Conservation (phyloP, 53 echinoderm and acorn worm genomes). For the Paelopatides confundens region DNA sequence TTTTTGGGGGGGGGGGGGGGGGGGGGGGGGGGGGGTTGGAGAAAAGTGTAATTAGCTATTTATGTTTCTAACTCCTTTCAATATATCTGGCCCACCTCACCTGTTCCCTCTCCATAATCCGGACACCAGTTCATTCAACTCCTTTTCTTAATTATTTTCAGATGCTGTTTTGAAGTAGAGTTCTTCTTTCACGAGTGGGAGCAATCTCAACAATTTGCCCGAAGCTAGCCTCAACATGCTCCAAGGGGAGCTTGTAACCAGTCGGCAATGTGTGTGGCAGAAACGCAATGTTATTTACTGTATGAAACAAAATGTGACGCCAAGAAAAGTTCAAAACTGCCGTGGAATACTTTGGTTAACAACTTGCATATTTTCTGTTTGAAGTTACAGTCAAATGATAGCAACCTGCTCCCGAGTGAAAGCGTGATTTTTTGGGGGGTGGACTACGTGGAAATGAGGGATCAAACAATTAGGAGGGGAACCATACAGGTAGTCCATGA, state of each 20-base stretch:
- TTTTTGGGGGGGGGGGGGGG: too few relatives aligned
- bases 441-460: not conserved
- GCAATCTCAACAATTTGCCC: conserved; percentile 5
- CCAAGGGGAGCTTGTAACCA: not conserved
- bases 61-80: too few relatives aligned
- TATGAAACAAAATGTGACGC: not conserved
- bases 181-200: not conserved
- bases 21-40: too few relatives aligned
- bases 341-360: not conserved
- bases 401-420: not conserved
- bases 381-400: not conserved
- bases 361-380: not conserved
- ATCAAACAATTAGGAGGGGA: not conserved
- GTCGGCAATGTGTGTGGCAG: not conserved
- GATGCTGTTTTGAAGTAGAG: conserved; percentile 34
- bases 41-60: too few relatives aligned
- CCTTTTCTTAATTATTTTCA: not conserved
- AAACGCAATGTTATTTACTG: not conserved
- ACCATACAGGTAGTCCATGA: not conserved
- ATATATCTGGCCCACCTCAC: too few relatives aligned
- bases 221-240: not conserved
- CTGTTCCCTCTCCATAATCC: too few relatives aligned
- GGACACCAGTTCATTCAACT: too few relatives aligned
- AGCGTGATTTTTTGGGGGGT: not conserved
- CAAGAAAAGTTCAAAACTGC: not conserved